Evolutionary conservation across 2,888 invertebrate genomes (phyloP).

Genomic region (Leptinotarsa tumamoca): DNA sequence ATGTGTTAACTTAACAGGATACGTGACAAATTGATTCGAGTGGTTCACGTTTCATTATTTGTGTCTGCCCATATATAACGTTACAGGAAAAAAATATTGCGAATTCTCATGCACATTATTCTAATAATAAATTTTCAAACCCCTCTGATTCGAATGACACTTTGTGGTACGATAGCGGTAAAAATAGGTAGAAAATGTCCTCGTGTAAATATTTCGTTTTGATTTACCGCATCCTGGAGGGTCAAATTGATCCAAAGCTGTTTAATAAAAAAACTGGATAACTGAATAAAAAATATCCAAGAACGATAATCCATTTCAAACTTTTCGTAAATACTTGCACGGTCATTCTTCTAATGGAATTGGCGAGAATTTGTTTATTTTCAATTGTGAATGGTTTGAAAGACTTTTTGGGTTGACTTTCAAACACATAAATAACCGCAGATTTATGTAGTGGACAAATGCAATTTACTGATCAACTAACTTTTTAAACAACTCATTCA

Average conservation of each 20-base stretch:
- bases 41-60: too few species aligned
- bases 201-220: constrained; percentile 16
- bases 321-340: not conserved
- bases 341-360: too few species aligned
- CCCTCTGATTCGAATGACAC: constrained; percentile 20
- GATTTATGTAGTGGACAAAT: too few species aligned
- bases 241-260: not conserved
- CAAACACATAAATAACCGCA: too few species aligned
- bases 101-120: not conserved
- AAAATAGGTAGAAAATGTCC: constrained; percentile 19
- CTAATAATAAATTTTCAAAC: constrained; percentile 12
- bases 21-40: too few species aligned
- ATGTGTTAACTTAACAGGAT: not conserved
- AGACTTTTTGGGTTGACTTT: too few species aligned
- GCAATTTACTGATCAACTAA: too few species aligned
- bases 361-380: too few species aligned
- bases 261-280: not conserved
- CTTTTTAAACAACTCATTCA: too few species aligned
- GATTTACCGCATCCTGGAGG: constrained; percentile 17
- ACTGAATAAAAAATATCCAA: not conserved
- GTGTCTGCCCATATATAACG: not conserved
- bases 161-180: constrained; percentile 6
- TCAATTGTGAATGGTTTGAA: too few species aligned
- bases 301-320: not conserved
- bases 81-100: not conserved